Percentiles rank a stretch among this genome's conserved stretches.
Evolutionary conservation across 2,113 vertebrate genomes (phyloP).

Genomic region (Chloebia gouldiae): DNA sequence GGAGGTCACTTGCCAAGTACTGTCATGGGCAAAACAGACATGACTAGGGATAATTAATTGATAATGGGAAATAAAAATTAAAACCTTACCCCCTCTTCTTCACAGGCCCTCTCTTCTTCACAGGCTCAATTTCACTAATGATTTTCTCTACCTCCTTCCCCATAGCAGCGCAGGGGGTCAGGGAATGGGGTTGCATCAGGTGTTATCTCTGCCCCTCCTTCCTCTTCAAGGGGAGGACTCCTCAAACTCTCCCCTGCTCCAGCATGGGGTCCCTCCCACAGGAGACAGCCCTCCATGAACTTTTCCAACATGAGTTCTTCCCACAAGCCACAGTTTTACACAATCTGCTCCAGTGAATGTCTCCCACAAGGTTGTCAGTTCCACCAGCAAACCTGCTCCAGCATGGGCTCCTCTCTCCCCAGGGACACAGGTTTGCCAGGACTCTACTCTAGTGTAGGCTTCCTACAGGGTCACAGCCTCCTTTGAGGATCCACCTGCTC

Average conservation of each 20-base stretch:
- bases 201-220: neutral
- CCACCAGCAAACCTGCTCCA: neutral
- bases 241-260: neutral
- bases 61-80: neutral
- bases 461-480: neutral
- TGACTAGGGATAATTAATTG: accelerated
- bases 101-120: neutral
- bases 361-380: accelerated
- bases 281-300: neutral
- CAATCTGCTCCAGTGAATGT: neutral
- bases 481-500: neutral
- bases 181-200: neutral
- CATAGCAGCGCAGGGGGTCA: too few species aligned
- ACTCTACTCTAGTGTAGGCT: neutral
- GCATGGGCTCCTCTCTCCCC: neutral
- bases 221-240: neutral
- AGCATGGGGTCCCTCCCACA: neutral
- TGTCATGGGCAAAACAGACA: neutral
- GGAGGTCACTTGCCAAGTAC: neutral
- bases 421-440: neutral
- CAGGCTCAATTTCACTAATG: accelerated
- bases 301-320: neutral
- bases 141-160: neutral
- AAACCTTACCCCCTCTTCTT: neutral
- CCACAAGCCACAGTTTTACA: neutral